Evolutionary conservation across 2,797 vertebrate genomes (phyloP).

Genomic region (Bryconaethiops microstoma): DNA sequence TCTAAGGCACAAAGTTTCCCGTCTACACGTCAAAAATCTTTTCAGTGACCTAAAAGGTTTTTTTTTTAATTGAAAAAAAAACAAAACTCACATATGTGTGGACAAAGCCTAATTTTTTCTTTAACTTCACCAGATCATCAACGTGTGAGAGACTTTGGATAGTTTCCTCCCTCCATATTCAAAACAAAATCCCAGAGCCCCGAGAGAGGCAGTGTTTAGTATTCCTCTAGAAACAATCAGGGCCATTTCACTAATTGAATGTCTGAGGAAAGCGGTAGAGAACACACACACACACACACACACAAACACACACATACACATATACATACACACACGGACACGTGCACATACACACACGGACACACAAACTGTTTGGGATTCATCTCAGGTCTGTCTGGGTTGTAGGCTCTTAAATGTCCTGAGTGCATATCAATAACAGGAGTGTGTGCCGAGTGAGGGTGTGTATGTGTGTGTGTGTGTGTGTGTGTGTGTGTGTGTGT

Average conservation of each 20-base stretch:
- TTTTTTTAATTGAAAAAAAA: too few species aligned
- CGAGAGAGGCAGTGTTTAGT: slow-evolving; percentile 54
- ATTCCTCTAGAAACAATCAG: slow-evolving; percentile 52
- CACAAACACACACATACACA: too few species aligned
- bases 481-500: too few species aligned
- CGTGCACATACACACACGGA: too few species aligned
- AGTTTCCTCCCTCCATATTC: neutral
- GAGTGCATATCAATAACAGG: slow-evolving; percentile 48
- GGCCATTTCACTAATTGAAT: slow-evolving; percentile 65
- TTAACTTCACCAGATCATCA: neutral
- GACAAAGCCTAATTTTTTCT: too few species aligned
- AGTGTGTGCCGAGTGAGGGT: slow-evolving; percentile 21
- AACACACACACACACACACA: too few species aligned
- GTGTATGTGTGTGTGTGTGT: too few species aligned
- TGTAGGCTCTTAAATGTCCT: slow-evolving; percentile 42
- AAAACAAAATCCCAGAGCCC: neutral
- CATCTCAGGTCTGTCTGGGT: slow-evolving; percentile 46
- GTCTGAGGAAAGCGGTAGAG: slow-evolving; percentile 57
- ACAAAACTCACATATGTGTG: too few species aligned
- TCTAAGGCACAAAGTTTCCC: too few species aligned
- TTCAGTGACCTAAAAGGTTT: too few species aligned
- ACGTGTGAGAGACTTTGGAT: neutral
- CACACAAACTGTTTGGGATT: slow-evolving; percentile 51
- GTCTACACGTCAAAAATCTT: too few species aligned
- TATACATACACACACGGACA: too few species aligned